Base-by-base conservation (phyloP, 1,140 invertebrate genomes). In the Prorops nasuta region DNA sequence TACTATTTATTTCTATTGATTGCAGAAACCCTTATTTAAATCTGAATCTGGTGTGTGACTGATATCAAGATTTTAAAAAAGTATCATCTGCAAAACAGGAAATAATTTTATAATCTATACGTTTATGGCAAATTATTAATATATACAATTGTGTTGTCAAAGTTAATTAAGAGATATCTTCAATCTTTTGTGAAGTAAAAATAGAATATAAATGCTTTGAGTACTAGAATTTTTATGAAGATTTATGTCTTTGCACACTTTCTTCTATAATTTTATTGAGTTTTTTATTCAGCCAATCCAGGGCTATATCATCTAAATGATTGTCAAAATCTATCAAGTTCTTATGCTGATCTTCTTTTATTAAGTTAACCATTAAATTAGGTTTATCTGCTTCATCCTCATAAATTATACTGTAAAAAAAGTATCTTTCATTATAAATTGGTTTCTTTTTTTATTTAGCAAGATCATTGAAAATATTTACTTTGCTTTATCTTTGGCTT, bases 281-380 rank as follows among this genome's bases (percentile, higher is more conserved):
- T 28, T 80, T 74, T 14, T 74, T 64, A 76, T 96, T 96, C 53
- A 81, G 84, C 91, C 91, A 95, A 71, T 94, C 89, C 38, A 86
- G 77, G 15, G 83, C 76, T 12, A 91, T 81, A 67, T 95, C 85
- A 74, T 96, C 92, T 44, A 95, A 76, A 77, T 95, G 91, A 75
- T 94, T 93, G 72, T 96, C 93, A 77, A 94, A 96, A 75, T 96
- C 92, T 8, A 90, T 73, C 2, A 96, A 71, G 56, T 87, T 80
- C 47, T 85, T 83, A 63, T 88, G 86, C 1, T 83, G 81, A 19
- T 85, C 81, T 12, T 80, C 68, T 58, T 88, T 84, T 14, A 93
- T 65, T 22, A 94, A 74, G 18, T 80, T 67, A 4, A 86, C 83
- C 3, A 88, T 83, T 1, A 83, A 79, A 44, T 86, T 83, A 17